These are phyloP conservation scores for Poecilia picta DNA, from an alignment of 2,797 vertebrate species.

Conservation along the genomic window DNA sequence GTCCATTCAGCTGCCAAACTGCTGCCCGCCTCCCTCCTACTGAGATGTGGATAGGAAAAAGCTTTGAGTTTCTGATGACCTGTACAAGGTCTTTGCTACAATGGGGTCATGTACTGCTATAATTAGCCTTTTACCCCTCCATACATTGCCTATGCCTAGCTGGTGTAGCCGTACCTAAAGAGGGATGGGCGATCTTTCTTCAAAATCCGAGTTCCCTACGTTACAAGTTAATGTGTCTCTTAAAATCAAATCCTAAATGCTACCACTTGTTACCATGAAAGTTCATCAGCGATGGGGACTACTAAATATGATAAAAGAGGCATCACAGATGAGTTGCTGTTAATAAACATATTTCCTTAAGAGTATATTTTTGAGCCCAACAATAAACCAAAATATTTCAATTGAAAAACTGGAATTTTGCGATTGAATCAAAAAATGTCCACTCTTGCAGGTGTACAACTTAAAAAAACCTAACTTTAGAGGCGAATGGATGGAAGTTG, in stretches of 20 bases:
- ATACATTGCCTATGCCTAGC: not conserved
- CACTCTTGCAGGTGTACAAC: not conserved
- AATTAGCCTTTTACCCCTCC: conserved; percentile 39
- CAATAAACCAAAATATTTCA: not conserved
- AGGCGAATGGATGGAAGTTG: not conserved
- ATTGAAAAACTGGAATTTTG: not conserved
- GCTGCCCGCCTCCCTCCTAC: conserved; percentile 26
- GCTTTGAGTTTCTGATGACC: conserved; percentile 48
- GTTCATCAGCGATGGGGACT: not conserved
- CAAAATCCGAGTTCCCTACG: not conserved
- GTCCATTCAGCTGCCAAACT: conserved; percentile 70
- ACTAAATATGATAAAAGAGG: not conserved
- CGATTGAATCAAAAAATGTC: not conserved
- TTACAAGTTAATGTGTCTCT: not conserved
- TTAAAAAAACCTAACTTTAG: not conserved
- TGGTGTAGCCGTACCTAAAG: not conserved
- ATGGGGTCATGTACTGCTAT: conserved; percentile 26
- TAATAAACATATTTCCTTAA: not conserved
- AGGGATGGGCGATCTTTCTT: not conserved
- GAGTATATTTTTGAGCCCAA: not conserved
- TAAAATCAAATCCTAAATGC: not conserved
- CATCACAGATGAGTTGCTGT: not conserved
- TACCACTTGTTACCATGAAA: not conserved
- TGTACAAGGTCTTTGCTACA: conserved; percentile 62
- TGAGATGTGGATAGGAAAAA: conserved; percentile 59